Base-by-base conservation (phyloP, 2,888 invertebrate species). In the Apoda limacodes region DNA sequence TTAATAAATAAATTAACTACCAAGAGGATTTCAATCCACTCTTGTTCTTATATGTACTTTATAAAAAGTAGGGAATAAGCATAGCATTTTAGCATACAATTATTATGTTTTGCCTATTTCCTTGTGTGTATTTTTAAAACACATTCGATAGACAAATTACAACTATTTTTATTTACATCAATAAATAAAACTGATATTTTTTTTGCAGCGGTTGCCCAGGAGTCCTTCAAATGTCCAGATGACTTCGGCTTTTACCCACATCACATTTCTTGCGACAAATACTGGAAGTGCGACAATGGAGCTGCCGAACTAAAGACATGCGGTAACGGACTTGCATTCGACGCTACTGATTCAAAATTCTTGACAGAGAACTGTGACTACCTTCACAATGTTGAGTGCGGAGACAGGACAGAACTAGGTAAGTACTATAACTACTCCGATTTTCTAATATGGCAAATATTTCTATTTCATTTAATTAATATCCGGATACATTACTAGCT, bases 221-320 rank as follows among this genome's bases (percentile, higher is more conserved):
- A 92, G 47, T 85, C 82, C 59, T 95, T 95, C 85, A 93, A 94
- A 83, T 95, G 95, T 60, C 95, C 95, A 17, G 93, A 95, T 60
- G 94, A 94, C 67, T 94, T 92, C 64, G 95, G 95, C 17, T 95
- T 95, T 84, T 95, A 94, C 80, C 93, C 95, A 34, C 95, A 95
- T 74, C 88, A 89, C 61, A 63, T 83, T 38, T 93, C 93, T 28
- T 95, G 95, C 69, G 95, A 95, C 83, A 95, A 95, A 74, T 95
- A 95, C 80, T 95, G 93, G 92, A 93, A 95, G 74, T 95, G 95
- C 62, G 94, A 95, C 71, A 93, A 93, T 55, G 92, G 91, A 46
- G 88, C 75, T 6, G 89, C 94, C 35, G 94, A 94, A 56, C 81
- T 95, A 48, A 95, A 95, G 75, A 93, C 94, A 25, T 95, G 95